Evolutionary conservation across 2,888 invertebrate species (phyloP).

Genomic region (Serrognathus titanus): DNA sequence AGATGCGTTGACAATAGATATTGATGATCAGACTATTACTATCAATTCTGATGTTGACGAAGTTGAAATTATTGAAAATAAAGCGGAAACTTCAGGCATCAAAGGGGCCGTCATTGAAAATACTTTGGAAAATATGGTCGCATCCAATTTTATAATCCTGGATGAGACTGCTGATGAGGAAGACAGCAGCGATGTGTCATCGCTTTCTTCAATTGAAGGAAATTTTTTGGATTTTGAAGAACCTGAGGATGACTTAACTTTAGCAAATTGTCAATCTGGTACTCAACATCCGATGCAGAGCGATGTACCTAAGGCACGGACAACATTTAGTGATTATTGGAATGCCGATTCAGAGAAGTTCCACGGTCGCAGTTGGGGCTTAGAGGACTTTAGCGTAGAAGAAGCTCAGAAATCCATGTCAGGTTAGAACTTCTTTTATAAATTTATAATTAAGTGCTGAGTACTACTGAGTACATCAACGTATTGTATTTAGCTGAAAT

Average conservation of each 20-base stretch:
- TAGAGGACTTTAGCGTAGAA: conserved; percentile 59
- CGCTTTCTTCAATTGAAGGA: neutral
- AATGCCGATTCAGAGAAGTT: conserved; percentile 58
- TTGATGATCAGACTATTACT: no score
- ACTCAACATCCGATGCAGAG: conserved; percentile 15
- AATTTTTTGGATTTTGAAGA: conserved; percentile 10
- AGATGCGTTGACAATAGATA: no score
- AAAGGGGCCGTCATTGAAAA: conserved; percentile 4
- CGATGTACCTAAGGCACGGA: neutral
- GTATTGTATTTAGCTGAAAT: no score
- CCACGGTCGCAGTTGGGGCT: conserved; percentile 65
- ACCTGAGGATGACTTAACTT: conserved; percentile 17
- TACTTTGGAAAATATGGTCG: neutral
- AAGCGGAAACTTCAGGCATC: neutral
- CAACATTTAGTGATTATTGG: conserved; percentile 22
- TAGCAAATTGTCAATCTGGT: conserved; percentile 22
- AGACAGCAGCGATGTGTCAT: neutral
- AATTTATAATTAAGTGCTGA: no score
- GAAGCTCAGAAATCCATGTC: conserved; percentile 62
- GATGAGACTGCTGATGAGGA: conserved; percentile 7
- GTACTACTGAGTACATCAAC: no score
- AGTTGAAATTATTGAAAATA: neutral
- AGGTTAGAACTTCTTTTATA: conserved; percentile 44
- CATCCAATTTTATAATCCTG: neutral
- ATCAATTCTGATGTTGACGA: no score